phyloP scores from a whole-genome alignment of 2,888 invertebrate species.

The Biston stratarius region DNA sequence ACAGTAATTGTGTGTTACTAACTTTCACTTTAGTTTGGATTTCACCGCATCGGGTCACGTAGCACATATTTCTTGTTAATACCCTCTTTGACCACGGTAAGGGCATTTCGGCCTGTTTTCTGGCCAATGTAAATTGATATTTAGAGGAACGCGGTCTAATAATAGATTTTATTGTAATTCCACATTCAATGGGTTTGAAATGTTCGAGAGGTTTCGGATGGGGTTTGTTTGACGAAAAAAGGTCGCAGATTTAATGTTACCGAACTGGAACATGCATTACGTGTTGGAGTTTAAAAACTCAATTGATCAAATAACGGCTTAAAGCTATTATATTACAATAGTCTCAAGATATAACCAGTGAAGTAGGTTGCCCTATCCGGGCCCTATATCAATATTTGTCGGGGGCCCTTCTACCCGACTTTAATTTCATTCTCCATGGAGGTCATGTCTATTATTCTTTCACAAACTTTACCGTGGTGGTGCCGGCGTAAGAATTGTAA shows the following conservation, averaged over 20 bases:
- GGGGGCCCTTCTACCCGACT: no score
- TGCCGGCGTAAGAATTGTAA: no score
- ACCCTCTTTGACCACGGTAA: conserved; percentile 58
- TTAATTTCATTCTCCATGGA: no score
- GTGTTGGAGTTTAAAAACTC: not conserved
- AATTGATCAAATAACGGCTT: not conserved
- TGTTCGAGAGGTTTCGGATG: conserved; percentile 6
- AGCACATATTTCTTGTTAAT: conserved; percentile 70
- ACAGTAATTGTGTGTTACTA: conserved; percentile 43
- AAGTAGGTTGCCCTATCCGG: no score
- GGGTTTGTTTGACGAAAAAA: conserved; percentile 17
- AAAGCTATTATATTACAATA: not conserved
- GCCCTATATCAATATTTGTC: no score
- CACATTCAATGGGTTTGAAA: conserved; percentile 15
- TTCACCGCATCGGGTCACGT: conserved; percentile 61
- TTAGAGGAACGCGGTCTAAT: conserved; percentile 31
- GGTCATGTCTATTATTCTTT: no score
- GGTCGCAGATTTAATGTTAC: not conserved
- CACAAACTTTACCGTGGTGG: no score
- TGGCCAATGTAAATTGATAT: conserved; percentile 36
- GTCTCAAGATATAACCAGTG: no score
- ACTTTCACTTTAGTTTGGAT: conserved; percentile 56
- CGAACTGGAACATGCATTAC: not conserved
- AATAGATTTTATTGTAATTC: conserved; percentile 33
- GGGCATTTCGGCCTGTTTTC: conserved; percentile 51